phyloP scores from a whole-genome alignment of 2,797 vertebrate species.

The Mormyrus hasselquistii region DNA sequence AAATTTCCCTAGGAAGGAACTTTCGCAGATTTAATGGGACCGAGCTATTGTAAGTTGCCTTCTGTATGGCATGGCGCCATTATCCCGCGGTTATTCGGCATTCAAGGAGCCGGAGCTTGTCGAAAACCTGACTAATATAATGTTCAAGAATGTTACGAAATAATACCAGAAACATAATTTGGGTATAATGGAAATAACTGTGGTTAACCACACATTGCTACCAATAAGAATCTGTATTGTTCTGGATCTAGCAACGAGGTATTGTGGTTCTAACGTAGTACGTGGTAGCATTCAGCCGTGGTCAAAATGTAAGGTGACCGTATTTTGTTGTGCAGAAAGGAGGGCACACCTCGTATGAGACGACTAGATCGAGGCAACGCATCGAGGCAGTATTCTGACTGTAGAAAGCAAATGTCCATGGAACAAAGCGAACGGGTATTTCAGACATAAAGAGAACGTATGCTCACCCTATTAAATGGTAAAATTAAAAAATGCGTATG shows the following conservation, averaged over 20 bases:
- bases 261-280: not conserved
- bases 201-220: not conserved
- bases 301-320: not conserved
- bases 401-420: not conserved
- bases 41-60: conserved; percentile 92
- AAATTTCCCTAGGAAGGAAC: conserved; percentile 94
- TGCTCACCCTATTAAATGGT: not conserved
- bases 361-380: not conserved
- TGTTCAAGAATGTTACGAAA: conserved; percentile 35
- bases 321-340: not conserved
- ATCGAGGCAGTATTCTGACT: not conserved
- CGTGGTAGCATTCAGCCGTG: not conserved
- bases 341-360: not conserved
- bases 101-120: conserved; percentile 36
- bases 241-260: not conserved
- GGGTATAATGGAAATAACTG: not conserved
- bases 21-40: conserved; percentile 95
- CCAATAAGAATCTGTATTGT: not conserved
- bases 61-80: conserved; percentile 88
- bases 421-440: not conserved
- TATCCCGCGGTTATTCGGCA: conserved; percentile 43
- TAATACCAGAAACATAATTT: not conserved
- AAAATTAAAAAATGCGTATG: not conserved
- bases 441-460: not conserved
- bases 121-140: conserved; percentile 42